Conservation (phyloP, 2,888 invertebrate species). For the Eutolmus rufibarbis region DNA sequence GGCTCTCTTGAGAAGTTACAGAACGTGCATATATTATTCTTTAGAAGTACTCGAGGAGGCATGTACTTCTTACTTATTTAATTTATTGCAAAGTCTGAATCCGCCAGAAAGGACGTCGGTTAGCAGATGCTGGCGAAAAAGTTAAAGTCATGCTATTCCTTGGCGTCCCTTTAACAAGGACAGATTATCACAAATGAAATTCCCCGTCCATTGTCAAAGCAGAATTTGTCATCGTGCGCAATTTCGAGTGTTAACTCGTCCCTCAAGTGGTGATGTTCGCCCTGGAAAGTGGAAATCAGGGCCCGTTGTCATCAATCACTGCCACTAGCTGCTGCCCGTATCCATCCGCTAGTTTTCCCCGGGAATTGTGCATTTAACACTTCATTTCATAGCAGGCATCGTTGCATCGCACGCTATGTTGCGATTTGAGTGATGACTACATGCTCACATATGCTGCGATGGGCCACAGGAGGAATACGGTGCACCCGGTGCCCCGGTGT, state of each 20-base stretch:
- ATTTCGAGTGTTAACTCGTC: neutral
- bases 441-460: neutral
- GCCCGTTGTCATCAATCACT: neutral
- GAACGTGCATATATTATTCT: neutral
- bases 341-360: neutral
- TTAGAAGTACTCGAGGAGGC: too few species aligned
- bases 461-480: neutral
- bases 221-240: neutral
- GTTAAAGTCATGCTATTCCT: neutral
- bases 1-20: neutral
- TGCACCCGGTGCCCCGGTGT: conserved; percentile 10
- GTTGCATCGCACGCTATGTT: neutral
- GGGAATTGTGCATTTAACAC: neutral
- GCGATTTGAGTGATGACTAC: neutral
- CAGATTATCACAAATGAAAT: neutral
- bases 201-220: neutral
- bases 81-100: neutral
- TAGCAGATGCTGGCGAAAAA: neutral
- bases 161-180: neutral
- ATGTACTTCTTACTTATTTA: neutral
- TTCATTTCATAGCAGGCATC: neutral
- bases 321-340: neutral
- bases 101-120: neutral
- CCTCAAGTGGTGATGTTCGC: neutral
- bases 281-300: neutral